Evolutionary conservation across 1,140 invertebrate genomes (phyloP).

Genomic region (Trichonephila inaurata): DNA sequence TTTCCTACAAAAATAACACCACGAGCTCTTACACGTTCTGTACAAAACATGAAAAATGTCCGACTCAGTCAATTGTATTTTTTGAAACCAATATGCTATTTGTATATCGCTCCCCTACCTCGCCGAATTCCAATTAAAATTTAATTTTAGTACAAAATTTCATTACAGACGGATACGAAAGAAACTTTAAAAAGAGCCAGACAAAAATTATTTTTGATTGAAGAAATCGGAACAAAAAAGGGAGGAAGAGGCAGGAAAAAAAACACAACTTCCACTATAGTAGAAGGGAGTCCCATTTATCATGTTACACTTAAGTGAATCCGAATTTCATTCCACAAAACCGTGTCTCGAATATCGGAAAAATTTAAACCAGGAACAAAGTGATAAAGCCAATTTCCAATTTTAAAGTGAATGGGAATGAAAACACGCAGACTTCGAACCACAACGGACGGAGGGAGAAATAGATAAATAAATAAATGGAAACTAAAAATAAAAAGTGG

Average conservation of each 20-base stretch:
- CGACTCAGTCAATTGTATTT: no score
- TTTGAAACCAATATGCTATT: no score
- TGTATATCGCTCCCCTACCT: no score
- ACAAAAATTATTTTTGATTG: no score
- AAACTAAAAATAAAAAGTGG: neutral
- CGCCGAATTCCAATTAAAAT: no score
- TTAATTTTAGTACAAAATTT: no score
- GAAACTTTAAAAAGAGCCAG: no score
- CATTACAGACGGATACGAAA: no score
- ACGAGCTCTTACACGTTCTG: no score
- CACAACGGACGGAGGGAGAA: neutral
- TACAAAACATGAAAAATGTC: no score
- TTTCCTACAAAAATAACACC: no score
- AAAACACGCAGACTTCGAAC: neutral
- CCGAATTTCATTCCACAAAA: neutral
- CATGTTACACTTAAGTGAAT: slow-evolving; percentile 2
- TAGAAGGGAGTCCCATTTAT: neutral
- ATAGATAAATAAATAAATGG: neutral
- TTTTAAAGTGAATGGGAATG: neutral
- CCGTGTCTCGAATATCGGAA: slow-evolving; percentile 8
- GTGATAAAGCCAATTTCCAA: slow-evolving; percentile 27
- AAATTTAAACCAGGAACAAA: neutral
- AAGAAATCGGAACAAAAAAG: neutral
- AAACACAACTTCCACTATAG: neutral
- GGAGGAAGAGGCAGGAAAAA: no score